Conservation (phyloP, 2,113 vertebrate genomes). For the Protomyctophum bolini region DNA sequence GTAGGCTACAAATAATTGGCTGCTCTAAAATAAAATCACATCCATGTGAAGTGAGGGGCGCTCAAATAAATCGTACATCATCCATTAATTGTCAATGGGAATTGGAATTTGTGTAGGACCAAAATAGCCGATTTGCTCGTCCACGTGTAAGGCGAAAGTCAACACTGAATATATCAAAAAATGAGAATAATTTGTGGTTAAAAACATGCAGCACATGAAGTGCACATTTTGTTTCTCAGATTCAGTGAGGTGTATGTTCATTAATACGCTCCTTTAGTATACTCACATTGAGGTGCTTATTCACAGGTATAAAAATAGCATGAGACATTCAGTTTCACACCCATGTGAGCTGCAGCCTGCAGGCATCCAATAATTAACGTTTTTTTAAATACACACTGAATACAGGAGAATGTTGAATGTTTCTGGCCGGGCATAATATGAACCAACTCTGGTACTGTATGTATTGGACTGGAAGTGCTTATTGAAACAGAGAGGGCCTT, state of each 20-base stretch:
- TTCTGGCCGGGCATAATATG: neutral
- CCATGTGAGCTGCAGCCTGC: neutral
- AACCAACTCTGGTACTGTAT: neutral
- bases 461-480: neutral
- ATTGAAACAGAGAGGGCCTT: neutral
- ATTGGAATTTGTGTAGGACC: neutral
- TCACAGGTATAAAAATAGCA: conserved; percentile 71
- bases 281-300: conserved; percentile 37
- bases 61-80: neutral
- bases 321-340: conserved; percentile 40
- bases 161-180: neutral
- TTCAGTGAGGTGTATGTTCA: neutral
- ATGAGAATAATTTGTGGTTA: neutral
- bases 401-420: neutral
- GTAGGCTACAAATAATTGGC: no score
- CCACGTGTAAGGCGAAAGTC: neutral
- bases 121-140: no score
- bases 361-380: conserved; percentile 25
- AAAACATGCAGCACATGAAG: conserved; percentile 8
- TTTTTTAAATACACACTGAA: conserved; percentile 12
- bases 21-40: no score
- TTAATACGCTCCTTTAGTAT: conserved; percentile 26
- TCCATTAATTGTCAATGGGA: neutral
- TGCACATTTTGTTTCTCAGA: conserved; percentile 2
- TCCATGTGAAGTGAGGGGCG: no score